Conservation (phyloP, 2,888 invertebrate genomes). For the Macroteleia sp. region DNA sequence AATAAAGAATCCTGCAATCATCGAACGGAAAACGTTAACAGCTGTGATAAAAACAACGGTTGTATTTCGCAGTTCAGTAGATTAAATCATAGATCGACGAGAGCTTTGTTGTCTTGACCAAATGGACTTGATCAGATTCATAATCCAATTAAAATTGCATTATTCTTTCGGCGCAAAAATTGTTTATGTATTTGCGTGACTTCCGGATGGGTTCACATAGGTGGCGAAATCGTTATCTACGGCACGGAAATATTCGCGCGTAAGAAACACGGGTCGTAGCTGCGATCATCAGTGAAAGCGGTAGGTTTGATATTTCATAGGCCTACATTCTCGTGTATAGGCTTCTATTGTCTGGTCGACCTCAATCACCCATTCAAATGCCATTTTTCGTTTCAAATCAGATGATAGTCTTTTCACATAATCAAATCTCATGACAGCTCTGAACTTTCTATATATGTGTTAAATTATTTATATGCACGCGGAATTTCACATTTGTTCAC, state of each 20-base stretch:
- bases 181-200: too few species aligned
- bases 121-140: neutral
- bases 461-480: conserved; percentile 40
- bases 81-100: too few species aligned
- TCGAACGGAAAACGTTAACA: too few species aligned
- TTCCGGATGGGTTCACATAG: conserved; percentile 18
- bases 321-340: conserved; percentile 53
- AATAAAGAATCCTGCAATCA: too few species aligned
- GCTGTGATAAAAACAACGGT: too few species aligned
- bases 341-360: conserved; percentile 57
- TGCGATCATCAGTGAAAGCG: conserved; percentile 65
- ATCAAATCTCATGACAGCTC: conserved; percentile 60
- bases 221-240: conserved; percentile 29
- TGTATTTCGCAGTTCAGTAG: too few species aligned
- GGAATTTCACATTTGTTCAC: conserved; percentile 56
- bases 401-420: conserved; percentile 60
- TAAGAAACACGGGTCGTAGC: conserved; percentile 51
- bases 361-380: conserved; percentile 66
- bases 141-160: neutral
- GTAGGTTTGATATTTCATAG: conserved; percentile 63
- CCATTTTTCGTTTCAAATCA: conserved; percentile 64
- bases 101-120: too few species aligned
- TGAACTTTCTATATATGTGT: conserved; percentile 56
- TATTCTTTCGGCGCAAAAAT: too few species aligned
- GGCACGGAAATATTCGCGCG: conserved; percentile 6